A percentile compares a stretch with the other conserved stretches of the same genome.
phyloP scores from a whole-genome alignment of 1,140 invertebrate genomes.

The Meloidogyne hapla region DNA sequence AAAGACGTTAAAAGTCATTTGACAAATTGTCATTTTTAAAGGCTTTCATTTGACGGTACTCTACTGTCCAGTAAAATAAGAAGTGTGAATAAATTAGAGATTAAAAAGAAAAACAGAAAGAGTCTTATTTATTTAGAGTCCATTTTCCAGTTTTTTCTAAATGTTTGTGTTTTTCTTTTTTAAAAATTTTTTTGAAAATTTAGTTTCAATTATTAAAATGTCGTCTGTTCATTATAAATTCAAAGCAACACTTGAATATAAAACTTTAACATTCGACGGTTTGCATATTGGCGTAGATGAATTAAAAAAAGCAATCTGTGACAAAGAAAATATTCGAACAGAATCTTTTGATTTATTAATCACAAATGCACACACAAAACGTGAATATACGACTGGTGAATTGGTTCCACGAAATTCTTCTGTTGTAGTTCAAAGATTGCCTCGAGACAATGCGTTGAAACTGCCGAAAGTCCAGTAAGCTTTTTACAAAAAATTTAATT shows the following conservation, averaged over 20 bases:
- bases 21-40: too few relatives aligned
- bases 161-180: too few relatives aligned
- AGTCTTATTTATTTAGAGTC: too few relatives aligned
- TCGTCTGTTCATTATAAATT: slow-evolving; percentile 96
- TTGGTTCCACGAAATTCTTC: slow-evolving; percentile 95
- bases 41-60: too few relatives aligned
- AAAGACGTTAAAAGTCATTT: too few relatives aligned
- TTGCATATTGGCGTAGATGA: slow-evolving; percentile 89
- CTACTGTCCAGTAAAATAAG: too few relatives aligned
- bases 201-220: slow-evolving; percentile 51
- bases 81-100: too few relatives aligned
- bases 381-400: slow-evolving; percentile 71
- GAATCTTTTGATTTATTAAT: slow-evolving; percentile 93
- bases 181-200: too few relatives aligned
- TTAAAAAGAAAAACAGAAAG: too few relatives aligned
- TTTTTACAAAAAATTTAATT: neutral
- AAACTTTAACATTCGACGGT: slow-evolving; percentile 93
- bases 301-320: slow-evolving; percentile 87
- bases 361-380: slow-evolving; percentile 94
- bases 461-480: slow-evolving; percentile 65
- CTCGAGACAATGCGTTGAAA: slow-evolving; percentile 70
- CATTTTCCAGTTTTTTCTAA: too few relatives aligned
- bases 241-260: slow-evolving; percentile 88
- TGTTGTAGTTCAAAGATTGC: slow-evolving; percentile 87
- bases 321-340: slow-evolving; percentile 83